Conservation (phyloP, 2,797 vertebrate species). For the Luscinia megarhynchos region DNA sequence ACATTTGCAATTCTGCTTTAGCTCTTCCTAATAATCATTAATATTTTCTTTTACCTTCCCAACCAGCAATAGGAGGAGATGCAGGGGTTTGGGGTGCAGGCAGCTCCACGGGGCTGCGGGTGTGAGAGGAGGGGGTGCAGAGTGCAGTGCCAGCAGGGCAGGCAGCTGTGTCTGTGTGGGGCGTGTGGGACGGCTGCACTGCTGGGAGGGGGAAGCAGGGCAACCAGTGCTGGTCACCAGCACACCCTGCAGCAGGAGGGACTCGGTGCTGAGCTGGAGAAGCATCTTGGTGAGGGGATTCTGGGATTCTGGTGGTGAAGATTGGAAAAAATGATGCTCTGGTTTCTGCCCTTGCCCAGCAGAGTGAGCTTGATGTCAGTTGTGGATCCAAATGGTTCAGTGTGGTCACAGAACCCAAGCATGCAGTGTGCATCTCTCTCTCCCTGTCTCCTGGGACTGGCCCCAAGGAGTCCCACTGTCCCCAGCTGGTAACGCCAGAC, state of each 20-base stretch:
- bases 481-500: background rate
- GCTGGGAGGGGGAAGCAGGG: background rate
- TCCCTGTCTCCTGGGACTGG: background rate
- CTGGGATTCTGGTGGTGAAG: background rate
- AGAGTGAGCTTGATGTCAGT: background rate
- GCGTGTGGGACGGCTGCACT: accelerated
- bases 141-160: background rate
- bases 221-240: background rate
- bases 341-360: background rate
- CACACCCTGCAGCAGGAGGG: background rate
- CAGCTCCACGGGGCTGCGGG: accelerated
- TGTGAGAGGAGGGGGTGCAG: accelerated
- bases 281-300: background rate
- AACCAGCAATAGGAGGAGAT: background rate
- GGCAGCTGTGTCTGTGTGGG: background rate
- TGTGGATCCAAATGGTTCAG: background rate
- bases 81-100: background rate
- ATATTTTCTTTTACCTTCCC: background rate
- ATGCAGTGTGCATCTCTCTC: accelerated
- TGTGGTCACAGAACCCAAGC: background rate
- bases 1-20: constrained; percentile 69
- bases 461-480: too few relatives aligned
- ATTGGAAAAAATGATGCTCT: accelerated
- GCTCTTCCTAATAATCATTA: constrained; percentile 69
- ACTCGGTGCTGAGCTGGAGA: accelerated